Evolutionary conservation across 2,888 invertebrate genomes (phyloP).

Genomic region (Drosophila sordidula): DNA sequence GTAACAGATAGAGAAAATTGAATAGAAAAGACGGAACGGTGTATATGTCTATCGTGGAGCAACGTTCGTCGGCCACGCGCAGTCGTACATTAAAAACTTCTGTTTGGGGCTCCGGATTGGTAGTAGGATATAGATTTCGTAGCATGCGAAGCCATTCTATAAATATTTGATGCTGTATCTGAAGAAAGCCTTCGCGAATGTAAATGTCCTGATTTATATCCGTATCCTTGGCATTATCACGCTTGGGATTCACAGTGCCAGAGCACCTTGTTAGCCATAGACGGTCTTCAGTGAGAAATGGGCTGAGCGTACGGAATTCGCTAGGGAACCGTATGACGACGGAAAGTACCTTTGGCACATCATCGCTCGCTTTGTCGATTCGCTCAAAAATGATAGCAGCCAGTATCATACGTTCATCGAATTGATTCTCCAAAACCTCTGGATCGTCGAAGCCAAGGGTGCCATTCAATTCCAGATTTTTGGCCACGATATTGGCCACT

Average conservation of each 20-base stretch:
- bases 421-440: slow-evolving; percentile 52
- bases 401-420: slow-evolving; percentile 58
- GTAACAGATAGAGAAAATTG: slow-evolving; percentile 72
- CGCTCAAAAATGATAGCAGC: slow-evolving; percentile 67
- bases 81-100: slow-evolving; percentile 56
- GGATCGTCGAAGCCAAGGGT: slow-evolving; percentile 34
- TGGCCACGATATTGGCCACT: slow-evolving; percentile 46
- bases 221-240: slow-evolving; percentile 36
- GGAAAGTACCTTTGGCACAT: slow-evolving; percentile 40
- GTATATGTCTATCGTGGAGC: slow-evolving; percentile 36
- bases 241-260: slow-evolving; percentile 49
- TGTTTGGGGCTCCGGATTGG: slow-evolving; percentile 30
- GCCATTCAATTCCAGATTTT: slow-evolving; percentile 39
- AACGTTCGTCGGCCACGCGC: slow-evolving; percentile 34
- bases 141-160: slow-evolving; percentile 59
- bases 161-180: slow-evolving; percentile 76
- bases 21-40: slow-evolving; percentile 63
- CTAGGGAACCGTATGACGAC: slow-evolving; percentile 74
- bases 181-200: slow-evolving; percentile 79
- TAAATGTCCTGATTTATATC: slow-evolving; percentile 69
- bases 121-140: not conserved
- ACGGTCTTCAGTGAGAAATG: slow-evolving; percentile 54
- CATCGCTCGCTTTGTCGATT: not conserved
- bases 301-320: slow-evolving; percentile 68
- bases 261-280: slow-evolving; percentile 79